Percentiles rank a stretch among this genome's conserved stretches.
Evolutionary conservation across 2,888 invertebrate genomes (phyloP).

Genomic region (Graphium colonna): DNA sequence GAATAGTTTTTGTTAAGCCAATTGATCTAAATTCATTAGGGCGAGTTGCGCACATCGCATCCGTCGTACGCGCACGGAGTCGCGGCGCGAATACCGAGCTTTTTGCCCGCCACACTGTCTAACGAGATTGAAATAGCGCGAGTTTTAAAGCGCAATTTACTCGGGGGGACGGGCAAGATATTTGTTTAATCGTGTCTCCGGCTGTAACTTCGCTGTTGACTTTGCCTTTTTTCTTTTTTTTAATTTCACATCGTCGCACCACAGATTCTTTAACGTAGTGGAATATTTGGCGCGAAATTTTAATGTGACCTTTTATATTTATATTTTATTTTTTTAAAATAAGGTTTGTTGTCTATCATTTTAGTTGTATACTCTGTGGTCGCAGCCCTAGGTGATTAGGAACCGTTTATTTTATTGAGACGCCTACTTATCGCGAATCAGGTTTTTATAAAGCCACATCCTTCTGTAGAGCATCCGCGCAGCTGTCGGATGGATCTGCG

Average conservation of each 20-base stretch:
- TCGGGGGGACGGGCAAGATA: slow-evolving; percentile 9
- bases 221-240: slow-evolving; percentile 1
- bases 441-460: slow-evolving; percentile 48
- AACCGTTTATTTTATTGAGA: slow-evolving; percentile 64
- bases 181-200: slow-evolving; percentile 17
- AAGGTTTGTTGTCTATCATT: slow-evolving; percentile 17
- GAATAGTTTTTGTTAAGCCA: slow-evolving; percentile 41
- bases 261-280: background rate
- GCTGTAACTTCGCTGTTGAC: background rate
- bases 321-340: background rate
- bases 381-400: slow-evolving; percentile 47
- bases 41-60: slow-evolving; percentile 47
- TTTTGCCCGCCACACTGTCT: slow-evolving; percentile 69
- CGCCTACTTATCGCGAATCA: slow-evolving; percentile 53
- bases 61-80: slow-evolving; percentile 53
- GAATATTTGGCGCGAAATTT: background rate
- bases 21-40: slow-evolving; percentile 70
- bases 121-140: slow-evolving; percentile 65
- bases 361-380: slow-evolving; percentile 28
- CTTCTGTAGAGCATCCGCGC: slow-evolving; percentile 41
- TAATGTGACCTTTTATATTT: background rate
- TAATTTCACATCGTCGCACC: background rate
- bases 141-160: slow-evolving; percentile 23
- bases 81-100: slow-evolving; percentile 50
- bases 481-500: slow-evolving; percentile 38